phyloP scores from a whole-genome alignment of 2,113 vertebrate genomes.

The Naja naja region DNA sequence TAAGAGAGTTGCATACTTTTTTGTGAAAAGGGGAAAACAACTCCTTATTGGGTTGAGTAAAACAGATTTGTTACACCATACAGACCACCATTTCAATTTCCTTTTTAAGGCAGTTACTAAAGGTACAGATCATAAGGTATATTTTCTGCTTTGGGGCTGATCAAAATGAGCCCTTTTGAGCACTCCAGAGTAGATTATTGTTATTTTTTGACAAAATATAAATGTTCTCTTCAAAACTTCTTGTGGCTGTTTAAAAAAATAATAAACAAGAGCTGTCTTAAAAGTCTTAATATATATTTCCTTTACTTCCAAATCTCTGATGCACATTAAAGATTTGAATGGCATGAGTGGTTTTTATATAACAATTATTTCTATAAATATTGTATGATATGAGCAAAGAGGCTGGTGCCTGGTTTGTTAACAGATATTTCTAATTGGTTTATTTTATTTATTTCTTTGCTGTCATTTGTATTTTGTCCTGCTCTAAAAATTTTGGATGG shows the following conservation, averaged over 20 bases:
- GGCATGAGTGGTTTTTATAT: background rate
- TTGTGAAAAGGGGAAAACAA: conserved; percentile 8
- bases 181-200: background rate
- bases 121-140: background rate
- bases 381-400: background rate
- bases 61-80: background rate
- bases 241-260: background rate
- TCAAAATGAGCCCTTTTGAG: background rate
- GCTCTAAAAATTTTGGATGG: background rate
- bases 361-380: background rate
- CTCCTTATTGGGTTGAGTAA: conserved; percentile 7
- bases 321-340: background rate
- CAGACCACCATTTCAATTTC: background rate
- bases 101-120: background rate
- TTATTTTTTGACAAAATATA: background rate
- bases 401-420: background rate
- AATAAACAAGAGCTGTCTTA: background rate
- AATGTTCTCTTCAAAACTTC: background rate
- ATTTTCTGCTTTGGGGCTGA: background rate
- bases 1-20: background rate
- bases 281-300: background rate
- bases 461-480: background rate
- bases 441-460: background rate
- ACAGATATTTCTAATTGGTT: conserved; percentile 1
- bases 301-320: background rate